A percentile compares a stretch with the other conserved stretches of the same genome.
phyloP scores from a whole-genome alignment of 1,140 invertebrate genomes.

The Neotoxoptera formosana region DNA sequence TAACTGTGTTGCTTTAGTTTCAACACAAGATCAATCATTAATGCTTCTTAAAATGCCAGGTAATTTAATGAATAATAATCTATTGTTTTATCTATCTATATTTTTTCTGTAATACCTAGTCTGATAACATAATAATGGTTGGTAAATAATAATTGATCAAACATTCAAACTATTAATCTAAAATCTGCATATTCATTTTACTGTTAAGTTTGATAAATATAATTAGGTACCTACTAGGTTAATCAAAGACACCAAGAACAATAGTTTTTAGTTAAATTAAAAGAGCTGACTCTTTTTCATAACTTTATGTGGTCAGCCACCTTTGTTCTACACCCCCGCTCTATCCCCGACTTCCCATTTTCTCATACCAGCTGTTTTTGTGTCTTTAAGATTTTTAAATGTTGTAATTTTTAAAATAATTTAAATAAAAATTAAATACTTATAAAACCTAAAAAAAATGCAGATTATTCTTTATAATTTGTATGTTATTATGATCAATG shows the following conservation, averaged over 20 bases:
- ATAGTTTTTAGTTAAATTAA: background rate
- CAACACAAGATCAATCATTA: slow-evolving; percentile 53
- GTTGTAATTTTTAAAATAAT: no score
- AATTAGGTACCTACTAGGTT: background rate
- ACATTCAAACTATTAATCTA: background rate
- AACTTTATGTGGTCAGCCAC: no score
- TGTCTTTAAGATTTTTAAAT: no score
- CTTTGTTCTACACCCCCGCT: no score
- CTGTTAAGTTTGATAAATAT: background rate
- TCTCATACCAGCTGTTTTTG: no score
- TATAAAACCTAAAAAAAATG: background rate
- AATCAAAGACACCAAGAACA: background rate
- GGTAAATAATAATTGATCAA: background rate
- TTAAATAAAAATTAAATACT: background rate
- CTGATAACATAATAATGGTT: background rate
- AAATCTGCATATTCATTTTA: background rate
- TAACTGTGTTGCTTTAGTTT: slow-evolving; percentile 52
- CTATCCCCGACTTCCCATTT: no score
- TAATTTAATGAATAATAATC: slow-evolving; percentile 9
- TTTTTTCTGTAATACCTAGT: background rate
- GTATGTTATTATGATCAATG: background rate
- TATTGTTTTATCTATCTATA: slow-evolving; percentile 2
- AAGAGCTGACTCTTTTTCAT: background rate
- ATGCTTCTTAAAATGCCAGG: slow-evolving; percentile 58
- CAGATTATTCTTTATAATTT: background rate